phyloP scores from a whole-genome alignment of 2,888 invertebrate genomes.

The Ophraella communa region DNA sequence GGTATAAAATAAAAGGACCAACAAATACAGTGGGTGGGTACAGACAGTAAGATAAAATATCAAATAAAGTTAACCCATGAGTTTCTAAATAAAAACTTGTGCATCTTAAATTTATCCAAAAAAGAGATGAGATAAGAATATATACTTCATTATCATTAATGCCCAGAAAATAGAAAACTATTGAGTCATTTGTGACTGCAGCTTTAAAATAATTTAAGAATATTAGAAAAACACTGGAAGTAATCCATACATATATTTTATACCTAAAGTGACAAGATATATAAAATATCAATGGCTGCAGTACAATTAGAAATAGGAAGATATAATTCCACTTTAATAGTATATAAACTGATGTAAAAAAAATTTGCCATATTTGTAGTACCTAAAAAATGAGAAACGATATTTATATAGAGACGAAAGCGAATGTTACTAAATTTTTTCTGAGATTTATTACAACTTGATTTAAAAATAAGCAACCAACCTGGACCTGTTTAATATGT shows the following conservation, averaged over 20 bases:
- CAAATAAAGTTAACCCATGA: slow-evolving; percentile 49
- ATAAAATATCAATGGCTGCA: slow-evolving; percentile 66
- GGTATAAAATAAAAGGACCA: slow-evolving; percentile 84
- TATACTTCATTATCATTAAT: slow-evolving; percentile 60
- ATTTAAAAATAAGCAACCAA: slow-evolving; percentile 9
- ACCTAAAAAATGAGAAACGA: slow-evolving; percentile 48
- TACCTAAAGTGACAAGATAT: slow-evolving; percentile 53
- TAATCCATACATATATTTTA: slow-evolving; percentile 63
- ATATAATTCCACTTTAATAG: slow-evolving; percentile 38
- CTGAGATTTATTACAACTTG: neutral
- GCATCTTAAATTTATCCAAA: slow-evolving; percentile 78
- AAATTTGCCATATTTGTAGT: slow-evolving; percentile 64
- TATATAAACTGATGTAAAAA: slow-evolving; percentile 60
- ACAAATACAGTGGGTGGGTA: slow-evolving; percentile 84
- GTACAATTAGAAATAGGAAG: slow-evolving; percentile 42
- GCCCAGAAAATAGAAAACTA: slow-evolving; percentile 43
- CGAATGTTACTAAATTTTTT: too few species aligned
- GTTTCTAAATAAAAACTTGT: slow-evolving; percentile 76
- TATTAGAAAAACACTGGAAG: slow-evolving; percentile 62
- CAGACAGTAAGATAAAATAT: slow-evolving; percentile 76
- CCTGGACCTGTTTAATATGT: slow-evolving; percentile 34
- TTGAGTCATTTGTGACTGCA: slow-evolving; percentile 33
- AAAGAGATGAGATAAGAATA: slow-evolving; percentile 65
- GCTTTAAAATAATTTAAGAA: slow-evolving; percentile 43
- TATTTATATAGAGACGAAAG: too few species aligned